Base-by-base conservation (phyloP, 1,140 invertebrate genomes). In the Bombus pyrosoma region DNA sequence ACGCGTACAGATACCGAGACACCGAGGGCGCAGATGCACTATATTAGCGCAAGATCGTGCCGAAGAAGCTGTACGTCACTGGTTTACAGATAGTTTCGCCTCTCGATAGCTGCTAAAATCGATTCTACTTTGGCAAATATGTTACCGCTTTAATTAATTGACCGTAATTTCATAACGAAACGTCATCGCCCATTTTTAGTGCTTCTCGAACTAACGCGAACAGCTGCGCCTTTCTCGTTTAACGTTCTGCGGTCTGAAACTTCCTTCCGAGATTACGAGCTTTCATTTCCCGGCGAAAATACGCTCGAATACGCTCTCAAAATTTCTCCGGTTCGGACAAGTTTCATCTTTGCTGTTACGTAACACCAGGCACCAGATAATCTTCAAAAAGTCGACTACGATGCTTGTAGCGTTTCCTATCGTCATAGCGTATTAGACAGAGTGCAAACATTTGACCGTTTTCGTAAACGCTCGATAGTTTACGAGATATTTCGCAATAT, bases 1-100 rank as follows among this genome's bases (percentile, higher is more conserved):
- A 83, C 43, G 43, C 72, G 43, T 62, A 34, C 10, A 77, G 73
- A 57, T 59, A 83, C n/a, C 34, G 28, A 34, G 57, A 78, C 66
- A n/a, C 22, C 9, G n/a, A 12, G 41, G 43, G 2, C 47, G 82
- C 74, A 32, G 72, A 41, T 83, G 81, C 66, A 13, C 22, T 71
- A 1, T 18, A 69, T 78, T 39, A 78, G 37, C 4, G 64, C 47
- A 62, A 71, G 25, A 76, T 32, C 34, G n/a, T 34, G 32, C 22
- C 71, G 32, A 83, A 68, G 64, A 59, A 41, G 13, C 3, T 39
- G 41, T 25, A 47, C 37, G 64, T 77, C 81, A 34, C 15, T 6
- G 47, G 34, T 59, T 59, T 53, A 18, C 47, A 2, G 6, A 66
- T 71, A 37, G 66, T 53, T 68, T 39, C 32, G 8, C 6, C 22